Evolutionary conservation across 1,140 invertebrate species (phyloP).

Genomic region (Cydia splendana): DNA sequence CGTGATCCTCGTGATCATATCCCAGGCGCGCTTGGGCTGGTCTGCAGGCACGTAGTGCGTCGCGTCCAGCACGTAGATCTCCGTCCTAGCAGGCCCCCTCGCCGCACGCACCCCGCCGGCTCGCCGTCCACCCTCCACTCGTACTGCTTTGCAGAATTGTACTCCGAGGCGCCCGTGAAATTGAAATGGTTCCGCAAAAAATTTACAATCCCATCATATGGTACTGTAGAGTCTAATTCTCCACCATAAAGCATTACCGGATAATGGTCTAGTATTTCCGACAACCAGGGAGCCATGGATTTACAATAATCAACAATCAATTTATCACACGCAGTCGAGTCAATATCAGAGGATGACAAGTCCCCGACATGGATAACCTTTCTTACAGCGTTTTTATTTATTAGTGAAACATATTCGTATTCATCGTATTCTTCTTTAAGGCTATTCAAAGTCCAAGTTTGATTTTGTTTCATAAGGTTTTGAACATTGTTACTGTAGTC

Average conservation of each 20-base stretch:
- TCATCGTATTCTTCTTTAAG: background rate
- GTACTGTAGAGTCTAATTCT: background rate
- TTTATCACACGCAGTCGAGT: background rate
- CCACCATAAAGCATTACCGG: background rate
- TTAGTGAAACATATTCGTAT: background rate
- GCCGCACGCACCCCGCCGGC: slow-evolving; percentile 15
- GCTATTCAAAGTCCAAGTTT: too few relatives aligned
- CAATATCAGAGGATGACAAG: background rate
- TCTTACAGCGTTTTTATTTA: background rate
- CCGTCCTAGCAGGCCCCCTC: background rate
- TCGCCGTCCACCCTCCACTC: background rate
- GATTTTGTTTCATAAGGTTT: too few relatives aligned
- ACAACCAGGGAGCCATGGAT: background rate
- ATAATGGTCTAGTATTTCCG: background rate
- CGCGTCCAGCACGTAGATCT: background rate
- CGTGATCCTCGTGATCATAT: background rate
- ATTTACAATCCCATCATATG: slow-evolving; percentile 72
- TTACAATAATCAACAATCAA: background rate
- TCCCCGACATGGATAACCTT: background rate
- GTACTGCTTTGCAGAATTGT: slow-evolving; percentile 3
- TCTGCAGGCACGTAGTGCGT: background rate
- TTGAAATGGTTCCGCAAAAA: background rate
- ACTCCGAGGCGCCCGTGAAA: background rate
- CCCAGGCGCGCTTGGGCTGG: background rate
- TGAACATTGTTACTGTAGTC: background rate